Base-by-base conservation (phyloP, 2,797 vertebrate genomes). In the Orientallactaga sibirica region DNA sequence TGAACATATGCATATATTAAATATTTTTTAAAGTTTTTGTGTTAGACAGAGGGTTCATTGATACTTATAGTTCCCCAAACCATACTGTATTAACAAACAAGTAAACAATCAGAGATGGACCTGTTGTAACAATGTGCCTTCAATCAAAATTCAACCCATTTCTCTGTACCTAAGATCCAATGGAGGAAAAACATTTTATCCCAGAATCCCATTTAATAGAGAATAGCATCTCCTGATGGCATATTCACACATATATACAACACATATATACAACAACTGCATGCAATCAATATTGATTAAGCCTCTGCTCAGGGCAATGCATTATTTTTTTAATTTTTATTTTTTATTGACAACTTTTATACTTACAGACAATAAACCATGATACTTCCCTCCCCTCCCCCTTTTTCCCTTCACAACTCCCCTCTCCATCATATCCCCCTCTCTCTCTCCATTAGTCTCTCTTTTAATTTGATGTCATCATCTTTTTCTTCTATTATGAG, bases 231-330 rank as follows among this genome's bases (percentile, higher is more conserved):
- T 62, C 20, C 5, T 79, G 41, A 71, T 29, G 41, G 41, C n/a
- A 74, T 41, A 73, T 80, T 80, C 8, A 81, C n/a, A 61, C 12
- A 43, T 15, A 71, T 48, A 74, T 73, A 84, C 33, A 48, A 81
- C n/a, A 61, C 12, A 43, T 15, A 71, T 48, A 74, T 73, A 84
- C 33, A 73, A 29, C 27, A 80, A 41, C 61, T 48, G 52, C 19
- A 22, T 9, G n/a, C 71, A 79, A 67, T n/a, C 88, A 88, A 62
- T 73, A 71, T 79, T 80, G 86, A 73, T 86, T 73, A 86, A 92
- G 86, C 12, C 25, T 16, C 62, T 71, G 3, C 24, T 88, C 27
- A 74, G 7, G 37, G 14, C 61, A 82, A 95, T 7, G 18, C 24
- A 70, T 27, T 88, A 18, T 52, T 88, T 37, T 37, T 37, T 37